Evolutionary conservation across 2,797 vertebrate genomes (phyloP), one percentile per base, ranked within the genome.

Genomic region (Saguinus oedipus): DNA sequence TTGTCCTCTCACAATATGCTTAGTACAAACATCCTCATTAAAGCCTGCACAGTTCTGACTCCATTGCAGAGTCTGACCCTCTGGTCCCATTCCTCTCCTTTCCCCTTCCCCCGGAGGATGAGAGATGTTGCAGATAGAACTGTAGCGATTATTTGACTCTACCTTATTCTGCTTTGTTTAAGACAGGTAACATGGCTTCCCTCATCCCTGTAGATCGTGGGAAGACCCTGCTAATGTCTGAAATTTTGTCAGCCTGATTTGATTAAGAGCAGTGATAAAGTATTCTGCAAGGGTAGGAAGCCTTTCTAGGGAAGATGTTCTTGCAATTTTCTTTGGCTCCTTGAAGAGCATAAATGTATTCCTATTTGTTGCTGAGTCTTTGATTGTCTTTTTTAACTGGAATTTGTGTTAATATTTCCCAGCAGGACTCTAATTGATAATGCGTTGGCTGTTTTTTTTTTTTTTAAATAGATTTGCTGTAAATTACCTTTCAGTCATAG

Each of bases 401-500:
- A 96, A 93, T 84, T 75, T 97, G 91, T 97, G 97, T 96, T 97
- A 90, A 48, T 70, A 36, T 79, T 92, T 42, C 92, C 81, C 96
- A 97, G 55, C 64, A 94, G 94, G 96, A 68, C 96, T 94, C 97
- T 97, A 70, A 97, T 19, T 97, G 95, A 96, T 97, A 94, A 95
- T 96, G n/a, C 4, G 8, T 93, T 91, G 85, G 75, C 13, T 92
- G 30, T 4, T 24, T 81, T 36, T 14, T 55, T 14, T 55, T 27
- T 44, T 75, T 76, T 57, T 33, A 1, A 50, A 30, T 68, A 88
- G 79, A 91, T 59, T 96, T 96, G 57, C 64, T 97, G 87, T 94
- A 97, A 98, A 97, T 98, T 97, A 96, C 94, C 81, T 97, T 97
- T 97, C 91, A 88, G 81, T 93, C 48, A 8, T 89, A 82, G 85